Evolutionary conservation across 1,140 invertebrate species (phyloP).

Genomic region (Apis dorsata): DNA sequence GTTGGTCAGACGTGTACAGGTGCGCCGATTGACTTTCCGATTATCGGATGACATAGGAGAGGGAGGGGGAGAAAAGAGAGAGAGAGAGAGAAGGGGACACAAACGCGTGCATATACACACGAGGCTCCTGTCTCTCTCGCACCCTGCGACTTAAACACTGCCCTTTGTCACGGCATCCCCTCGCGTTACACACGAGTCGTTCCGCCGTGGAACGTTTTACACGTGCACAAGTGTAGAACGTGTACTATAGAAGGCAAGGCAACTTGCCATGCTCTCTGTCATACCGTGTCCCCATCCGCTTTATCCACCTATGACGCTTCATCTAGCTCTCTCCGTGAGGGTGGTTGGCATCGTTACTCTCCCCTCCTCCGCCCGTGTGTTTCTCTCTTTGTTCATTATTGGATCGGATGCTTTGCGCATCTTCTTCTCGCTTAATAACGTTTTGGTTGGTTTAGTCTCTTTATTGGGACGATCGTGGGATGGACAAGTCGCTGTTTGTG

Average conservation of each 20-base stretch:
- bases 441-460: too few relatives aligned
- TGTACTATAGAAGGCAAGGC: not conserved
- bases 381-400: too few relatives aligned
- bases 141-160: slow-evolving; percentile 3
- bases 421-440: too few relatives aligned
- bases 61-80: not conserved
- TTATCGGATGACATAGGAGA: slow-evolving; percentile 53
- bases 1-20: slow-evolving; percentile 30
- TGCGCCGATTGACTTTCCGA: slow-evolving; percentile 58
- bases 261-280: not conserved
- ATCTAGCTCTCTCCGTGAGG: not conserved
- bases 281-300: slow-evolving; percentile 5
- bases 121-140: not conserved
- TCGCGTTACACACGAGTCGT: slow-evolving; percentile 28
- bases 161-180: slow-evolving; percentile 18
- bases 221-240: too few relatives aligned
- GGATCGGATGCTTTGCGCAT: too few relatives aligned
- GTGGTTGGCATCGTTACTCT: not conserved
- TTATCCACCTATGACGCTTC: slow-evolving; percentile 42
- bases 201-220: not conserved
- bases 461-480: not conserved
- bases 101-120: not conserved
- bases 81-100: not conserved
- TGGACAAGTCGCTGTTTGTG: not conserved
- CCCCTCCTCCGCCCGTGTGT: not conserved